Evolutionary conservation across 2,113 vertebrate species (phyloP).

Genomic region (Zosterops borbonicus): DNA sequence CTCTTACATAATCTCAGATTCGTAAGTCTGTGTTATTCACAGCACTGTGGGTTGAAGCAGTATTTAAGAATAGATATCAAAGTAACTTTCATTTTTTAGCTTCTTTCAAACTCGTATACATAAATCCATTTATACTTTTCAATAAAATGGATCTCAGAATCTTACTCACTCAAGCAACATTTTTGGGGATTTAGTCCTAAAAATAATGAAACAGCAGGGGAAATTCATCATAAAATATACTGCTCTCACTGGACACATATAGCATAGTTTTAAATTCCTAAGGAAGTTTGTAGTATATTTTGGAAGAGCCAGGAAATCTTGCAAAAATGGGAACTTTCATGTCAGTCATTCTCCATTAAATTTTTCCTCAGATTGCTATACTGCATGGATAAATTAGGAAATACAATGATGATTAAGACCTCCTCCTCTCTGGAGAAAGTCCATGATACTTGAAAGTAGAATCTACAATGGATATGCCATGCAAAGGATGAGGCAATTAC

Average conservation of each 20-base stretch:
- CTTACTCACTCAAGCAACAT: neutral
- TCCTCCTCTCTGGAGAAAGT: conserved; percentile 35
- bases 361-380: neutral
- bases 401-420: neutral
- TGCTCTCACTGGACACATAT: neutral
- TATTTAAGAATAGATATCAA: neutral
- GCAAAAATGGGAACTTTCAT: neutral
- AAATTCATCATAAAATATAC: neutral
- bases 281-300: neutral
- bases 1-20: neutral
- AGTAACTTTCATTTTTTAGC: neutral
- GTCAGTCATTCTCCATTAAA: neutral
- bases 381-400: neutral
- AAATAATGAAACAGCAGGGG: neutral
- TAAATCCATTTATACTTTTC: conserved; percentile 3
- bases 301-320: neutral
- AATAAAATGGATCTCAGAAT: neutral
- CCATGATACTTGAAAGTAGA: conserved; percentile 29
- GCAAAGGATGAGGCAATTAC: conserved; percentile 15
- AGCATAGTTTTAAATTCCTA: neutral
- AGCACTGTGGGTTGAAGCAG: neutral
- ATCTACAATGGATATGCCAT: conserved; percentile 23
- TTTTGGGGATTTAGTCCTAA: neutral
- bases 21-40: neutral
- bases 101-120: neutral